Conservation (phyloP, 2,113 vertebrate species). For the Campylomormyrus numenius region DNA sequence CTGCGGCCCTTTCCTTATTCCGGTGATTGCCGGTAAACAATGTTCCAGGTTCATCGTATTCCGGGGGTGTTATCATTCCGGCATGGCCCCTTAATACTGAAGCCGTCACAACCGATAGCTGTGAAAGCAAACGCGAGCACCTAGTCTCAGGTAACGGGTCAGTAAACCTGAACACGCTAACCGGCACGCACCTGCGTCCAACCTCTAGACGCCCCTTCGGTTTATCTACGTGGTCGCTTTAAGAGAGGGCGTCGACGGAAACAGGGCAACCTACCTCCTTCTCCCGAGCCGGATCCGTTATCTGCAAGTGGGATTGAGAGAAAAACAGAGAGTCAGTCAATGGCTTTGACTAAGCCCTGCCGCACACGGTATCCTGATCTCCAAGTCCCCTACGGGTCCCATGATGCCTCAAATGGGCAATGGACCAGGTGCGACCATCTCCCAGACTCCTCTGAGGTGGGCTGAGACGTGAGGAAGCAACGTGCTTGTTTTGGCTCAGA, state of each 20-base stretch:
- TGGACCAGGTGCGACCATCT: neutral
- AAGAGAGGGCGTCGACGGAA: neutral
- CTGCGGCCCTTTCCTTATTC: neutral
- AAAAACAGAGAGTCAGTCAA: neutral
- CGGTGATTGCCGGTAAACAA: neutral
- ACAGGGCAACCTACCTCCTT: slow-evolving; percentile 60
- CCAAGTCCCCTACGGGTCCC: neutral
- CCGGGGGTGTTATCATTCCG: neutral
- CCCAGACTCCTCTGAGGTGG: neutral
- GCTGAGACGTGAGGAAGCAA: neutral
- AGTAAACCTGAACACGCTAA: neutral
- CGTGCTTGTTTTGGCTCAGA: neutral
- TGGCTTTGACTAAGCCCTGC: neutral
- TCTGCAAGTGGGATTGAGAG: slow-evolving; percentile 43
- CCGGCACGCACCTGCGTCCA: neutral
- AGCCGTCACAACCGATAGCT: neutral
- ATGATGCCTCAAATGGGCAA: neutral
- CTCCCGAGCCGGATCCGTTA: slow-evolving; percentile 74
- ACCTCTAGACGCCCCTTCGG: neutral
- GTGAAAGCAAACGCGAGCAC: neutral
- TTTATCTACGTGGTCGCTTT: neutral
- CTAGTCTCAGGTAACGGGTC: neutral
- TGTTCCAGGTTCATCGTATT: neutral
- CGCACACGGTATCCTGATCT: neutral
- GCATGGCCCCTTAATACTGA: neutral